Percentiles rank a stretch among this genome's conserved stretches.
Evolutionary conservation across 2,113 vertebrate genomes (phyloP).

Genomic region (Reinhardtius hippoglossoides): DNA sequence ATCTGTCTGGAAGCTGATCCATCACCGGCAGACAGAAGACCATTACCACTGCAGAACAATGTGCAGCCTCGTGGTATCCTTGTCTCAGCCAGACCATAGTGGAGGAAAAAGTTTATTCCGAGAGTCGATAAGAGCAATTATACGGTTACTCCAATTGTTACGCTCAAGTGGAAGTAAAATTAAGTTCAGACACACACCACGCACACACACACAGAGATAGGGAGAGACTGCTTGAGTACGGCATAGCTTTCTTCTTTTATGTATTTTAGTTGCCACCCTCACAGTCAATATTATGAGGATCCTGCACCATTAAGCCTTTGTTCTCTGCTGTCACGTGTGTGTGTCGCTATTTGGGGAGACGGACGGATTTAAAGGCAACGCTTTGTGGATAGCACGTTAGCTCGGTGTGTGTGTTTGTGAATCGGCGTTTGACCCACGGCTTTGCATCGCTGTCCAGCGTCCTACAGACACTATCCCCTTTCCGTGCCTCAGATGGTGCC

Average conservation of each 20-base stretch:
- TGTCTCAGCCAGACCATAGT: background rate
- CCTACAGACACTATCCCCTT: slow-evolving; percentile 55
- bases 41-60: slow-evolving; percentile 32
- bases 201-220: background rate
- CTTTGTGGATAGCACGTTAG: slow-evolving; percentile 23
- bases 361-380: slow-evolving; percentile 11
- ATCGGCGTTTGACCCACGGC: slow-evolving; percentile 36
- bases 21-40: slow-evolving; percentile 31
- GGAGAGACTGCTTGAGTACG: background rate
- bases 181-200: background rate
- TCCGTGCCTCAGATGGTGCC: slow-evolving; percentile 68
- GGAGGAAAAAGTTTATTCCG: slow-evolving; percentile 4
- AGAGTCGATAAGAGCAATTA: slow-evolving; percentile 26
- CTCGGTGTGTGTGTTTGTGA: slow-evolving; percentile 26
- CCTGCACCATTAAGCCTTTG: background rate
- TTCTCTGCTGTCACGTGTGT: background rate
- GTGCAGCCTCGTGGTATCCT: background rate
- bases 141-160: slow-evolving; percentile 3
- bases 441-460: slow-evolving; percentile 47
- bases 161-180: background rate
- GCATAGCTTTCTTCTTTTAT: background rate
- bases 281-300: background rate
- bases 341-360: background rate
- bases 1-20: slow-evolving; percentile 62
- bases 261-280: background rate